Evolutionary conservation across 2,888 invertebrate species (phyloP), one percentile per base, ranked within the genome.

Genomic region (Argyresthia goedartella): DNA sequence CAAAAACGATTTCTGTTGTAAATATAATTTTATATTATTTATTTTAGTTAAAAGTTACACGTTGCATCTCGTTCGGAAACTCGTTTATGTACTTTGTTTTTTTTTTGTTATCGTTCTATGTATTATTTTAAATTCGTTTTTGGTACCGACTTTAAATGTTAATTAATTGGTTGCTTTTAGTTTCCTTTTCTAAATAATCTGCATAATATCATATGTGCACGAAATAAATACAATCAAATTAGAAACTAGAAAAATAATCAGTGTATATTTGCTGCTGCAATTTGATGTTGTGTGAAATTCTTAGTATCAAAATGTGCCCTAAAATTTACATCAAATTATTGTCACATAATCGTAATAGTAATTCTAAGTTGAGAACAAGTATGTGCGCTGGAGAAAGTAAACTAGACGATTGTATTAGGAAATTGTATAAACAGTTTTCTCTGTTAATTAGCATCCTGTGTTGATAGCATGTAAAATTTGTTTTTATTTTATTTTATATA

Each of bases 401-500:
- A 67, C 65, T 68, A 67, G 67, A 60, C 61, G 67, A 69, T 74
- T 71, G 70, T 72, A 74, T 71, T 81, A 82, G 82, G 64, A 75
- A 85, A 82, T 81, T 85, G 82, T 85, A 82, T 75, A 74, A 74
- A 76, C 69, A 80, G 79, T 81, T 84, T 81, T 77, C 64, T 68
- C 73, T 73, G 66, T 69, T 66, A 66, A 70, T 73, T 76, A 79
- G 73, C 67, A 71, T 73, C 74, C 45, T 80, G 79, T 85, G 81
- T 85, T 85, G 76, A 78, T 78, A 79, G 75, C 72, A 69, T 85
- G 84, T 85, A 84, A 78, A 73, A 75, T 81, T 84, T 85, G 80
- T 81, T 84, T 82, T 81, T 65, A 71, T 74, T 72, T 77, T 48
- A 50, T 50, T 54, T 45, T 45, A 46, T 50, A 78, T 76, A 76